Conservation (phyloP, 2,113 vertebrate genomes). For the Conger conger region DNA sequence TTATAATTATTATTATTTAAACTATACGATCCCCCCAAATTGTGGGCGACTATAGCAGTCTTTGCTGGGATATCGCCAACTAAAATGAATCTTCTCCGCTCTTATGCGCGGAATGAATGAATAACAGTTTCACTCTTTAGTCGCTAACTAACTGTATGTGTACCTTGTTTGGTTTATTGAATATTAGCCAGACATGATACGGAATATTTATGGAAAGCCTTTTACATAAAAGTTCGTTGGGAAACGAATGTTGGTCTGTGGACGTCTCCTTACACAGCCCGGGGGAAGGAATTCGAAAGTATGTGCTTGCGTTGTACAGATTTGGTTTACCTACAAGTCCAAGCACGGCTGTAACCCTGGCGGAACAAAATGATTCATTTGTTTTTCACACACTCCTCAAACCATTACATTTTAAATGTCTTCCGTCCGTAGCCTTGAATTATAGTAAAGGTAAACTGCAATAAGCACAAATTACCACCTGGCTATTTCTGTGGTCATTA, state of each 20-base stretch:
- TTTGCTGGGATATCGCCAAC: neutral
- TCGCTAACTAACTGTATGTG: neutral
- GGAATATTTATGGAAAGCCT: neutral
- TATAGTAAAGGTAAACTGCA: constrained; percentile 25
- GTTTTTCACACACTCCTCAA: constrained; percentile 61
- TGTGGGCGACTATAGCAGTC: neutral
- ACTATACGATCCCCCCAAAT: neutral
- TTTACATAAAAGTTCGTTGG: neutral
- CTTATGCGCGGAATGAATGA: neutral
- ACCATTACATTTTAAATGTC: constrained; percentile 31
- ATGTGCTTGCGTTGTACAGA: constrained; percentile 62
- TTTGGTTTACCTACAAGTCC: constrained; percentile 68
- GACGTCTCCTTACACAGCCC: constrained; percentile 50
- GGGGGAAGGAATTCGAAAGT: constrained; percentile 58
- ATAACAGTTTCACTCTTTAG: neutral
- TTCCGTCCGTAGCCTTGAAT: neutral
- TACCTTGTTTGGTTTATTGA: neutral
- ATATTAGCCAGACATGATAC: neutral
- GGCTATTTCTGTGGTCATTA: neutral
- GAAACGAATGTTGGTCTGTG: constrained; percentile 33
- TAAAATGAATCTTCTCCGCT: neutral
- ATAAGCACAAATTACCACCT: neutral
- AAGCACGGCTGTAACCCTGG: constrained; percentile 64
- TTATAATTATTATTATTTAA: neutral
- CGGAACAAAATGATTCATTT: constrained; percentile 46